A percentile compares a stretch with the other conserved stretches of the same genome.
Evolutionary conservation across 2,888 invertebrate species (phyloP).

Genomic region (Pristionchus fissidentatus): DNA sequence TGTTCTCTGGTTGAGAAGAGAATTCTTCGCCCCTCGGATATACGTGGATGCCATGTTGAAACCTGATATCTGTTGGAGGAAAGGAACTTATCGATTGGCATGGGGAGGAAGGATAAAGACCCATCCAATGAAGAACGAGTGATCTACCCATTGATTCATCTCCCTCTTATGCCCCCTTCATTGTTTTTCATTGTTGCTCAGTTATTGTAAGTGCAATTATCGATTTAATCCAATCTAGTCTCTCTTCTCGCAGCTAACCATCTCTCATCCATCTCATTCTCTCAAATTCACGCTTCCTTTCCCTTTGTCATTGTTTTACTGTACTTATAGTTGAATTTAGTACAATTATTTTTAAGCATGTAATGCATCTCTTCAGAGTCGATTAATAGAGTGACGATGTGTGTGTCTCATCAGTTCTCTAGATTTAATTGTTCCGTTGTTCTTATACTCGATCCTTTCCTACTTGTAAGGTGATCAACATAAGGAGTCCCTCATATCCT

Average conservation of each 20-base stretch:
- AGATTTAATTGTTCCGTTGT: not conserved
- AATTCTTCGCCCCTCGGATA: constrained; percentile 79
- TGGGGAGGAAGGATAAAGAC: constrained; percentile 86
- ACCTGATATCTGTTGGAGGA: constrained; percentile 92
- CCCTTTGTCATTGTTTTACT: too few relatives aligned
- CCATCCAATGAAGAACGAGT: not conserved
- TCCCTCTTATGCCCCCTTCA: too few relatives aligned
- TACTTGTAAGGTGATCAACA: constrained; percentile 14
- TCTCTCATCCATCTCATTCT: not conserved
- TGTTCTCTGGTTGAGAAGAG: constrained; percentile 90
- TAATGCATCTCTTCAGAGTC: constrained; percentile 5
- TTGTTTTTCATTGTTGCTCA: constrained; percentile 30
- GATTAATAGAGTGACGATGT: not conserved
- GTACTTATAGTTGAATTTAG: not conserved
- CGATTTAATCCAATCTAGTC: constrained; percentile 35
- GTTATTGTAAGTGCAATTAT: constrained; percentile 24
- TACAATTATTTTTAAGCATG: constrained; percentile 22
- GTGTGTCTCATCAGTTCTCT: not conserved
- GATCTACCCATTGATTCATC: not conserved
- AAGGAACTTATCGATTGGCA: constrained; percentile 87
- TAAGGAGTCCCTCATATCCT: constrained; percentile 26
- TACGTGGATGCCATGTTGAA: constrained; percentile 89
- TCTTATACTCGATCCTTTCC: constrained; percentile 12
- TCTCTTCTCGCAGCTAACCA: not conserved
- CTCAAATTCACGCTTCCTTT: too few relatives aligned